Evolutionary conservation across 2,797 vertebrate species (phyloP), one percentile per base, ranked within the genome.

Genomic region (Decapterus maruadsi): DNA sequence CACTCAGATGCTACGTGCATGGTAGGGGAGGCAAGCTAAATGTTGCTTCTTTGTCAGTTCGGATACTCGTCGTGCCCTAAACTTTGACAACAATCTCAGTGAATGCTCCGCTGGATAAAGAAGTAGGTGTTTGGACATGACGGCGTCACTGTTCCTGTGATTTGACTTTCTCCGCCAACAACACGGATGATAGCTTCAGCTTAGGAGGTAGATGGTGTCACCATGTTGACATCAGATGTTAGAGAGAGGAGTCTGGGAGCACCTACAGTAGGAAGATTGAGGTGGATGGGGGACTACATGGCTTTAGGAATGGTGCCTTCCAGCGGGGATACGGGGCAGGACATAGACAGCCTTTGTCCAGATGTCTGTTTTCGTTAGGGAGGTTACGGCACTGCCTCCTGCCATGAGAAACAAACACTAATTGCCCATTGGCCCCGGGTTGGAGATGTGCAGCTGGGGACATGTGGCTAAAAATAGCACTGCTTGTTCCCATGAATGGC

Each of bases 401-500:
- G 84, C 90, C 81, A 85, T 87, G 84, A 93, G 89, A 91, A 91
- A 88, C 89, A 92, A 93, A 92, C 89, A 89, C 91, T 94, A 94
- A 94, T 95, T 95, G 93, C 92, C 87, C 87, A 90, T 88, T 93
- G 91, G 94, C 92, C 90, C 78, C 82, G 74, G 88, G 92, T 91
- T 92, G 92, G 84, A 91, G 86, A 92, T 92, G 88, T 95, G 90
- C 94, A 95, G 94, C 93, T 95, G 94, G 91, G 93, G 93, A 94
- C 88, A 86, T 83, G 80, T 19, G 59, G 84, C 93, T 95, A 95
- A 93, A 95, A 94, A 95, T 95, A 95, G 84, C 83, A 45, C 68
- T 22, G 82, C 82, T 87, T 90, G 81, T 91, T 94, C 91, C 90
- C 91, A 86, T 86, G 92, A 94, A 93, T 84, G 86, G 86, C 68